Conservation (phyloP, 2,113 vertebrate species). For the Pteropus alecto region DNA sequence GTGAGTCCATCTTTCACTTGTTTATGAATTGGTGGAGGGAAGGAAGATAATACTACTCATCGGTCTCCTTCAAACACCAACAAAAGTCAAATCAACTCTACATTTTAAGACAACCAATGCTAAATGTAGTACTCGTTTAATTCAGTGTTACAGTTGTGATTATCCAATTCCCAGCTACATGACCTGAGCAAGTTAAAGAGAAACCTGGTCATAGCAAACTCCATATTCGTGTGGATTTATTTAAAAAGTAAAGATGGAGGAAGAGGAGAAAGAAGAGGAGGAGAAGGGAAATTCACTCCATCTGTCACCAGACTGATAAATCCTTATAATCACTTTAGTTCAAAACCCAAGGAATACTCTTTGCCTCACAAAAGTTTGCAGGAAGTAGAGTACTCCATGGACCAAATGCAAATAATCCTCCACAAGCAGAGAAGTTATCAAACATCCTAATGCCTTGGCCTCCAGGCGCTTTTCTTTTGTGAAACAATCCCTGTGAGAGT, state of each 20-base stretch:
- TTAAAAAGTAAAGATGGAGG: neutral
- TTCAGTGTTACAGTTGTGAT: neutral
- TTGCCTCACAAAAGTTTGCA: neutral
- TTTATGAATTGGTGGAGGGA: neutral
- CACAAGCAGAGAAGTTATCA: neutral
- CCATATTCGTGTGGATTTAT: neutral
- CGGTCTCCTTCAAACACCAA: neutral
- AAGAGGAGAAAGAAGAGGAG: neutral
- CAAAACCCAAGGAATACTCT: neutral
- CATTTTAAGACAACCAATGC: neutral
- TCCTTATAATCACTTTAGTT: neutral
- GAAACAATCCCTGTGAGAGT: slow-evolving; percentile 28
- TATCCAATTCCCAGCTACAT: neutral
- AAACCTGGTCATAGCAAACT: neutral
- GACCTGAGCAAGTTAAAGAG: neutral
- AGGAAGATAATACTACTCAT: neutral
- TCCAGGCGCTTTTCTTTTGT: neutral
- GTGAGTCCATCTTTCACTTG: neutral
- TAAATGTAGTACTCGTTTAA: neutral
- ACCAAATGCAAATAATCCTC: neutral
- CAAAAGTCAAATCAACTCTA: neutral
- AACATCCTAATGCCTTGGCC: neutral
- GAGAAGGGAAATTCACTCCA: neutral
- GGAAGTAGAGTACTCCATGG: neutral
- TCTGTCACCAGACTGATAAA: neutral